phyloP scores from a whole-genome alignment of 2,797 vertebrate genomes.

The Premnoplex brunnescens region DNA sequence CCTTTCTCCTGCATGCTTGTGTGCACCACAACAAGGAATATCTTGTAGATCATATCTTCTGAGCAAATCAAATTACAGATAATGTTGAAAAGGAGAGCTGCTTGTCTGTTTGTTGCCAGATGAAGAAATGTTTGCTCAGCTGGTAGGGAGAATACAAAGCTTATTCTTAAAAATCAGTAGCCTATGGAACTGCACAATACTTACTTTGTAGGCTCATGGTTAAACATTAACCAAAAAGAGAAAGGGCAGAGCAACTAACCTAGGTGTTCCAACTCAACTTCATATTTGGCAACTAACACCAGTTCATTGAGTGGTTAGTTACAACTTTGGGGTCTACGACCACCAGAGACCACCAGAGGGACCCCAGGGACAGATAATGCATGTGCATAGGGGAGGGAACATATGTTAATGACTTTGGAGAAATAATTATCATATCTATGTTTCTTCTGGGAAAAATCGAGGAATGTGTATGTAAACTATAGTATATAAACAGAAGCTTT shows the following conservation, averaged over 20 bases:
- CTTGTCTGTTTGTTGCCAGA: not conserved
- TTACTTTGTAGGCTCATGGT: not conserved
- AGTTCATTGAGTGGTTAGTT: not conserved
- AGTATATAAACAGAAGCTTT: not conserved
- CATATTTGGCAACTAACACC: not conserved
- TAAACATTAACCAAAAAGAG: not conserved
- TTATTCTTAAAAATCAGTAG: not conserved
- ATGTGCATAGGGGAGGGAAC: not conserved
- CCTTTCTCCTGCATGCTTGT: not conserved
- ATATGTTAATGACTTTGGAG: not conserved
- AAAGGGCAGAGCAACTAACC: not conserved
- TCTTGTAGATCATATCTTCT: not conserved
- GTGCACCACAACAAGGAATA: not conserved
- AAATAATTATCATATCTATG: not conserved
- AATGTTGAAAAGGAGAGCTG: not conserved
- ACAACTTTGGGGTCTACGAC: rapidly evolving
- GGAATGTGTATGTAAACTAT: not conserved
- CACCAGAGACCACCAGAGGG: not conserved
- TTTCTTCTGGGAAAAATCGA: not conserved
- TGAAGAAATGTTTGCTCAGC: not conserved
- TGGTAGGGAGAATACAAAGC: not conserved
- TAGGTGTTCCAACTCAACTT: not conserved
- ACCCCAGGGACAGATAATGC: not conserved
- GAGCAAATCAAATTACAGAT: not conserved
- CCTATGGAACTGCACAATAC: not conserved